These are phyloP conservation scores for Euglossa dilemma DNA, from an alignment of 1,140 invertebrate species.

Conservation along the genomic window DNA sequence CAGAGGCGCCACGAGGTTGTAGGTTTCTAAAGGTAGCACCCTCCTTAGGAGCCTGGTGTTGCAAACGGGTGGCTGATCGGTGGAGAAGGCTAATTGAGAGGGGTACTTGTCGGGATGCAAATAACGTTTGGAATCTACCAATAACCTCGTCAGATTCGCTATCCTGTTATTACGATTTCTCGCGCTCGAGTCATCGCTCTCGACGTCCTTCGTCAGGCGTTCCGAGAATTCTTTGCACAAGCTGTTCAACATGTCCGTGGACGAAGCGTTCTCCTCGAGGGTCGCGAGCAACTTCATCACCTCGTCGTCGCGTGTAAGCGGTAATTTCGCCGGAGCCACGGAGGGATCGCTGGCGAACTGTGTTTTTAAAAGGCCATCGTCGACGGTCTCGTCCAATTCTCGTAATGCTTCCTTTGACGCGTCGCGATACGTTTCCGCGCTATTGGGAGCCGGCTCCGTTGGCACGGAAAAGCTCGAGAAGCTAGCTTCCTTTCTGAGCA, in stretches of 20 bases:
- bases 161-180: constrained; percentile 55
- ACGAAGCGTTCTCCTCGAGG: constrained; percentile 39
- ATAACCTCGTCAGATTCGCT: constrained; percentile 69
- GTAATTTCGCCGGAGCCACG: constrained; percentile 6
- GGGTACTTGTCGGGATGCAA: constrained; percentile 62
- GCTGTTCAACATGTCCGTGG: constrained; percentile 52
- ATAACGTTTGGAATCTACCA: constrained; percentile 74
- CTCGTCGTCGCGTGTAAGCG: constrained; percentile 59
- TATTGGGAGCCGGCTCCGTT: background rate
- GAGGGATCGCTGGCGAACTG: background rate
- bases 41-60: constrained; percentile 69
- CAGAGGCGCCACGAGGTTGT: constrained; percentile 71
- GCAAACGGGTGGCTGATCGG: constrained; percentile 65
- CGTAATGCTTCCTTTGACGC: constrained; percentile 2
- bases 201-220: constrained; percentile 39
- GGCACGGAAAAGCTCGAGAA: constrained; percentile 5
- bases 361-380: constrained; percentile 24
- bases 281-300: constrained; percentile 60
- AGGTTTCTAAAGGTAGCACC: constrained; percentile 68
- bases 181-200: constrained; percentile 11
- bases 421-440: background rate
- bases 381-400: constrained; percentile 13
- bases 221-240: constrained; percentile 67
- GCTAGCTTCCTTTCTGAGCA: constrained; percentile 15
- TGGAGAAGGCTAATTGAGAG: constrained; percentile 67